Evolutionary conservation across 2,113 vertebrate species (phyloP).

Genomic region (Nesogale talazaci): DNA sequence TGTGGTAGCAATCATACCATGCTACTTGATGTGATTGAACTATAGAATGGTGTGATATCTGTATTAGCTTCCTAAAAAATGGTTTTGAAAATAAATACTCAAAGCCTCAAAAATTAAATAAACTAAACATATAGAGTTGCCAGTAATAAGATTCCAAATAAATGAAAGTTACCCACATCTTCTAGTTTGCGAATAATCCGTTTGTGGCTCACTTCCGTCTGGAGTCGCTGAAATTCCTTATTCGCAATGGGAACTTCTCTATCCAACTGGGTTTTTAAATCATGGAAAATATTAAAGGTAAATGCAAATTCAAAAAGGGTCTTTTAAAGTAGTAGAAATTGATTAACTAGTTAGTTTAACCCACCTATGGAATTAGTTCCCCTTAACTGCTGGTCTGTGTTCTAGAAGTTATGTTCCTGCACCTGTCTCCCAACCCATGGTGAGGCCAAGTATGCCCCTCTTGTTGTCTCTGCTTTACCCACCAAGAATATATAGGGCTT

Average conservation of each 20-base stretch:
- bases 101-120: no score
- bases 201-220: constrained; percentile 78
- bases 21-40: no score
- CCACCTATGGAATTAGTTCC: background rate
- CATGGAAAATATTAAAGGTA: constrained; percentile 39
- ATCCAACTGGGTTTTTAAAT: constrained; percentile 84
- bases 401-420: background rate
- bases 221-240: constrained; percentile 83
- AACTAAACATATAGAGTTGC: background rate
- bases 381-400: background rate
- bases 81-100: no score
- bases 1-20: no score
- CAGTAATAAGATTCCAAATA: constrained; percentile 7
- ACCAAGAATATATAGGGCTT: no score
- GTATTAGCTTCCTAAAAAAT: no score
- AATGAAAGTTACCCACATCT: constrained; percentile 85
- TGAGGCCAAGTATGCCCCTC: background rate
- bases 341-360: background rate
- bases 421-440: background rate
- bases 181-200: constrained; percentile 82
- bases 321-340: constrained; percentile 31
- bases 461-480: background rate
- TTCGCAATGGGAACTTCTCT: constrained; percentile 82
- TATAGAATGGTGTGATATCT: no score
- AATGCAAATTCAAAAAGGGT: constrained; percentile 5